phyloP scores from a whole-genome alignment of 2,888 invertebrate species.

The Yponomeuta sedellus region DNA sequence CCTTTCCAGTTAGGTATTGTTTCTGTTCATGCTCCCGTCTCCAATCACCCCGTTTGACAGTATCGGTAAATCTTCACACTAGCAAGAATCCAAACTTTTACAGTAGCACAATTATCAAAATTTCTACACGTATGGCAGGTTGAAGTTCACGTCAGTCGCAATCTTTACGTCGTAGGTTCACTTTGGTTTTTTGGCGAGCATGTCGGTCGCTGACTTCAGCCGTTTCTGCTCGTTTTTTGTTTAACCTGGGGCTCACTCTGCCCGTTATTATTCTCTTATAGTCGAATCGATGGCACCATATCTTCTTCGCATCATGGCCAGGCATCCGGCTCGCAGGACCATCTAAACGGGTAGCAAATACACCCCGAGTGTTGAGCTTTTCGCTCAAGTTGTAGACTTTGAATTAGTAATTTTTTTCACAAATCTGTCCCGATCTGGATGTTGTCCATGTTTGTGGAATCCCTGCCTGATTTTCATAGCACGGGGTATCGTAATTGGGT shows the following conservation, averaged over 20 bases:
- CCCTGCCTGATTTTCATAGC: neutral
- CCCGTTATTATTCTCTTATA: neutral
- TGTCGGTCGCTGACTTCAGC: no score
- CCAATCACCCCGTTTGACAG: no score
- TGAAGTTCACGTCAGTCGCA: no score
- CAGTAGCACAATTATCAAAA: no score
- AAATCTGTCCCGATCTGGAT: neutral
- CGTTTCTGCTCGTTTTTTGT: no score
- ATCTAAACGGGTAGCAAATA: neutral
- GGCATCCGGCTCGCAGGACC: constrained; percentile 1
- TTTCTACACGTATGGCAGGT: no score
- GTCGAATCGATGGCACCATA: constrained; percentile 2
- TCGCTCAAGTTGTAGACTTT: neutral
- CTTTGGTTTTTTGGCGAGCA: no score
- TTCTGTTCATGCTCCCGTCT: no score
- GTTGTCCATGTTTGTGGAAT: neutral
- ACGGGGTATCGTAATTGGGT: neutral
- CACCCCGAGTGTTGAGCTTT: neutral
- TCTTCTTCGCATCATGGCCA: constrained; percentile 2
- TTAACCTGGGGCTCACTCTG: neutral
- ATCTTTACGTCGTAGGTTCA: no score
- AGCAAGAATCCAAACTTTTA: no score
- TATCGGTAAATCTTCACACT: no score
- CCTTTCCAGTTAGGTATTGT: no score
- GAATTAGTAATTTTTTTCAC: neutral